Percentiles rank a stretch among this genome's conserved stretches.
phyloP scores from a whole-genome alignment of 2,888 invertebrate genomes.

The Choristoneura rosaceana region DNA sequence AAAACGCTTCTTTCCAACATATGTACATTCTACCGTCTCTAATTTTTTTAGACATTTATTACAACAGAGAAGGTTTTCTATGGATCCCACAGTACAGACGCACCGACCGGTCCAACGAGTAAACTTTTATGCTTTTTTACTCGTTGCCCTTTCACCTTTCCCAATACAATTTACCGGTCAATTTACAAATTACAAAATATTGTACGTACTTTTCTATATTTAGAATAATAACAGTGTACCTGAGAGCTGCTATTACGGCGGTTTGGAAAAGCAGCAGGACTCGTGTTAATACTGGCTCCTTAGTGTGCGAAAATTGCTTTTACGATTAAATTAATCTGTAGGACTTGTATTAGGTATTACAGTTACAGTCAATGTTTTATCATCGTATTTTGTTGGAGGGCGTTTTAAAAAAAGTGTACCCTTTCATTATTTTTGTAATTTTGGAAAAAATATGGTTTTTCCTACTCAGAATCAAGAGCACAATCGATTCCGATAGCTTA shows the following conservation, averaged over 20 bases:
- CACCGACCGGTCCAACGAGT: slow-evolving; percentile 24
- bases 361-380: no score
- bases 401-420: no score
- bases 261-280: neutral
- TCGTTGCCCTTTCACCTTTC: slow-evolving; percentile 38
- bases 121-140: slow-evolving; percentile 15
- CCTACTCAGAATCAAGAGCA: no score
- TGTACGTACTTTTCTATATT: slow-evolving; percentile 3
- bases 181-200: slow-evolving; percentile 35
- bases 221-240: slow-evolving; percentile 15
- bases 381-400: no score
- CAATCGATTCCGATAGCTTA: no score
- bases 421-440: no score
- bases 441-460: no score
- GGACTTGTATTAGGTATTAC: no score
- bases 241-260: slow-evolving; percentile 10
- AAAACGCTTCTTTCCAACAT: no score
- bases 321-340: neutral
- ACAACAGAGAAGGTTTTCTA: neutral
- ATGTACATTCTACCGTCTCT: no score
- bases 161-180: slow-evolving; percentile 39
- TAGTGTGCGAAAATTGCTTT: slow-evolving; percentile 10
- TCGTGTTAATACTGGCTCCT: neutral
- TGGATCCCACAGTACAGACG: neutral
- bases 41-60: neutral